Evolutionary conservation across 1,140 invertebrate genomes (phyloP).

Genomic region (Drusus annulatus): DNA sequence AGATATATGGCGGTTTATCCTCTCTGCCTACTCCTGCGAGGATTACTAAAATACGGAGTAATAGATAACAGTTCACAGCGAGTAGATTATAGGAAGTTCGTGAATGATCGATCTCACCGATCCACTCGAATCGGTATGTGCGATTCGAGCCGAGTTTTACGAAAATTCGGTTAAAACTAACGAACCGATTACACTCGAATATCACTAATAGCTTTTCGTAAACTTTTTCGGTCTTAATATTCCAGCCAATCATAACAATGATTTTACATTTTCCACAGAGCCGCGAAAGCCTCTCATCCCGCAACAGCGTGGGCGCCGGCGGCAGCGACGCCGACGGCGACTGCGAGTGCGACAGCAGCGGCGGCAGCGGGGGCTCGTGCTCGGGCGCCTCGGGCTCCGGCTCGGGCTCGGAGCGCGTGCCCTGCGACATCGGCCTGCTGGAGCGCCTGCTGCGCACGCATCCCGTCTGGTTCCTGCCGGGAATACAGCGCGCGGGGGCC

Average conservation of each 20-base stretch:
- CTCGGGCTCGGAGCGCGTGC: constrained; percentile 68
- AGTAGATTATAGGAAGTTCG: too few species aligned
- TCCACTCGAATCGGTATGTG: too few species aligned
- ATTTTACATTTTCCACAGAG: constrained; percentile 64
- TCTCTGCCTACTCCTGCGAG: too few species aligned
- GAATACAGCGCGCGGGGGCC: constrained; percentile 92
- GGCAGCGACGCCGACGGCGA: constrained; percentile 58
- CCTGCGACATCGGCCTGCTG: constrained; percentile 86
- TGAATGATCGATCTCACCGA: too few species aligned
- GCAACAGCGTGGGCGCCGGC: constrained; percentile 35
- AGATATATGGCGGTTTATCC: too few species aligned
- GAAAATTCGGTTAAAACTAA: too few species aligned
- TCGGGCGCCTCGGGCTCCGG: constrained; percentile 61
- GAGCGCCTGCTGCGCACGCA: constrained; percentile 92
- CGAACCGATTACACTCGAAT: too few species aligned
- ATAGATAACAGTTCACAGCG: too few species aligned
- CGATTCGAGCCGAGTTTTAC: too few species aligned
- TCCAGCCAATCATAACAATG: constrained; percentile 5
- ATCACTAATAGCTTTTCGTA: too few species aligned
- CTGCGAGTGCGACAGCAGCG: constrained; percentile 68
- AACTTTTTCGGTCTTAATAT: too few species aligned
- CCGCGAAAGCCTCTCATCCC: constrained; percentile 66
- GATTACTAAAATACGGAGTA: too few species aligned
- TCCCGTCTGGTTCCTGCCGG: constrained; percentile 95
- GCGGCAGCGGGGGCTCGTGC: constrained; percentile 61